Base-by-base conservation (phyloP, 1,140 invertebrate genomes). In the Sarcophaga peregrina region DNA sequence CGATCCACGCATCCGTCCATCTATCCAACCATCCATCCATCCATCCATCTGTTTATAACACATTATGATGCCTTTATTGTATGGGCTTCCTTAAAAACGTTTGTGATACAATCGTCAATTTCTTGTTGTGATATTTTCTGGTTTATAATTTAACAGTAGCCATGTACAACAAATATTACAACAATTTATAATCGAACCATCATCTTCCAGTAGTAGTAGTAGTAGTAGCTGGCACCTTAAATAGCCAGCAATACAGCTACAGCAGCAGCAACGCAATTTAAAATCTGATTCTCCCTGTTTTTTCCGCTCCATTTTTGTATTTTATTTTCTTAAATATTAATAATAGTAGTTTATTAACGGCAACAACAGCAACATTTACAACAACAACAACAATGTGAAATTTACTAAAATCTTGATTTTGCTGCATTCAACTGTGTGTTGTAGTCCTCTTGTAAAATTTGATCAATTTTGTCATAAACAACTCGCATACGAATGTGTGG, bases 111-210 rank as follows among this genome's bases (percentile, higher is more conserved):
- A 68, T 68, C 62, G 62, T 37, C 25, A 37, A 68, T n/a, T 68
- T 8, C 62, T 20, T 68, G 62, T 68, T 68, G 8, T 68, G 25
- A 37, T 68, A 10, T 68, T 25, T 25, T 68, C 9, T 68, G 6
- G 62, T 68, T 68, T 8, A 68, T 68, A 68, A 68, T 68, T 68
- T 68, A 68, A 68, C 62, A 68, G 62, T 68, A 68, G 62, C 62
- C 62, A 68, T 9, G 7, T 68, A 68, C 62, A 68, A 25, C 17
- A 68, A 68, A 68, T 68, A 68, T 68, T 68, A 68, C 62, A 68
- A 68, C 62, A 68, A n/a, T 20, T 68, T 68, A 68, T 17, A 37
- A 37, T 37, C 25, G 25, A 37, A 37, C 25, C 25, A 37, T 37
- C 25, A 37, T 37, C 25, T 37, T 37, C 25, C 25, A 37, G 25